Conservation (phyloP, 1,140 invertebrate genomes). For the Nixonia krombeini region DNA sequence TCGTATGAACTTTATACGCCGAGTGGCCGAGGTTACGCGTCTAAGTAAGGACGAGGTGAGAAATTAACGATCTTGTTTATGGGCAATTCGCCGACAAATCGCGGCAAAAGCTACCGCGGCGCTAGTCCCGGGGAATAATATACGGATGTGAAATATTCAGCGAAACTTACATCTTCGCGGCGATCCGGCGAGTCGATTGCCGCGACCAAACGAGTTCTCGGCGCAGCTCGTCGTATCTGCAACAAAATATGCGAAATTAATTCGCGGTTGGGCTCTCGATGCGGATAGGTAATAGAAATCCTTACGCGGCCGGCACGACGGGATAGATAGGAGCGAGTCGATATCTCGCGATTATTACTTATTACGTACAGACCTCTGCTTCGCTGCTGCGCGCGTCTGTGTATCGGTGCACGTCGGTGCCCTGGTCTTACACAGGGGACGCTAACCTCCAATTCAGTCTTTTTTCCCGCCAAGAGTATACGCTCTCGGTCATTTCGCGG, state of each 20-base stretch:
- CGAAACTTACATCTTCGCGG: slow-evolving; percentile 23
- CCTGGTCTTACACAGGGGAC: slow-evolving; percentile 19
- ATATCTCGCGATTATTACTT: slow-evolving; percentile 44
- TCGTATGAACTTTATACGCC: too few species aligned
- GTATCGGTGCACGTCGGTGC: slow-evolving; percentile 13
- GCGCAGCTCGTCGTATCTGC: slow-evolving; percentile 37
- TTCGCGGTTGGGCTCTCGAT: slow-evolving; percentile 25
- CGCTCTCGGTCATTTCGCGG: too few species aligned
- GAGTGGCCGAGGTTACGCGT: too few species aligned
- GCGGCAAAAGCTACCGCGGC: slow-evolving; percentile 25
- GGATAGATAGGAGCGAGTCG: slow-evolving; percentile 29
- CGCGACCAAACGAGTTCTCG: slow-evolving; percentile 43
- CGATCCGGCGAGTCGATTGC: slow-evolving; percentile 33
- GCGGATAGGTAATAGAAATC: slow-evolving; percentile 38
- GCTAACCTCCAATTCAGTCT: slow-evolving; percentile 13
- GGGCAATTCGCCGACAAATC: slow-evolving; percentile 35
- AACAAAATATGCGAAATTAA: slow-evolving; percentile 52
- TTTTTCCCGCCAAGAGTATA: too few species aligned
- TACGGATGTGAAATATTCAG: slow-evolving; percentile 38
- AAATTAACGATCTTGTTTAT: slow-evolving; percentile 42
- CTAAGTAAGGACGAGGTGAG: too few species aligned
- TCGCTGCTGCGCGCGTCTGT: background rate
- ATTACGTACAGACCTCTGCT: slow-evolving; percentile 27
- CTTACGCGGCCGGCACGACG: slow-evolving; percentile 23
- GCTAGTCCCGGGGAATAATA: slow-evolving; percentile 33